Percentiles rank a stretch among this genome's conserved stretches.
Conservation (phyloP, 2,113 vertebrate genomes). For the Chitala chitala region DNA sequence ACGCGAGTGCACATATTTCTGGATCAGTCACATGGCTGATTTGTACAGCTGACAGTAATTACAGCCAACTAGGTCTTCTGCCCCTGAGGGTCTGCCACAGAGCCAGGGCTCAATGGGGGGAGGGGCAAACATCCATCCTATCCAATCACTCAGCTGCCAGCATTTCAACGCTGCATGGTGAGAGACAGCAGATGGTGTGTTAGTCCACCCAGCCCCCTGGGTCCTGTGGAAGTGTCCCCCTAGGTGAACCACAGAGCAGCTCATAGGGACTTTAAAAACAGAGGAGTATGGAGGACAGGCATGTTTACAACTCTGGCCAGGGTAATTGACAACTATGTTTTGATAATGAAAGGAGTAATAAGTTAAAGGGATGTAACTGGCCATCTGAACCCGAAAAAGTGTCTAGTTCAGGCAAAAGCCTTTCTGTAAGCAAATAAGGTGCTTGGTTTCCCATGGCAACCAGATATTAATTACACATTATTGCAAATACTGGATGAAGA, state of each 20-base stretch:
- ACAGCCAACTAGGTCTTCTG: neutral
- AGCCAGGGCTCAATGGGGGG: neutral
- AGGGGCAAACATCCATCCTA: neutral
- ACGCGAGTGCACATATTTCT: too few species aligned
- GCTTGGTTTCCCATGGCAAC: neutral
- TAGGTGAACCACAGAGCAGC: neutral
- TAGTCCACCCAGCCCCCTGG: neutral
- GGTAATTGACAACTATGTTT: slow-evolving; percentile 18
- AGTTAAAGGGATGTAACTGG: slow-evolving; percentile 1
- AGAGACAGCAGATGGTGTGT: slow-evolving; percentile 20
- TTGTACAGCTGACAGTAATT: neutral
- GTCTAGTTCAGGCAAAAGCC: neutral
- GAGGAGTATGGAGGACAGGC: neutral
- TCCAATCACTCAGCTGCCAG: neutral
- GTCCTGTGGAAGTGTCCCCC: slow-evolving; percentile 1
- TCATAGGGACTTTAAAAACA: slow-evolving; percentile 1
- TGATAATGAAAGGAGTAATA: slow-evolving; percentile 5
- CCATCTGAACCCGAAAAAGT: slow-evolving; percentile 4
- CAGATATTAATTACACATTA: slow-evolving; percentile 7
- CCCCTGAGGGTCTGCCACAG: neutral
- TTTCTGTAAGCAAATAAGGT: neutral
- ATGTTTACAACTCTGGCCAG: slow-evolving; percentile 2
- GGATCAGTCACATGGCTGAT: slow-evolving; percentile 4
- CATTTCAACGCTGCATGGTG: neutral
- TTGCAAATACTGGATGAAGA: neutral